Evolutionary conservation across 2,797 vertebrate species (phyloP), one percentile per base, ranked within the genome.

Genomic region (Paramormyrops hopkinsi): DNA sequence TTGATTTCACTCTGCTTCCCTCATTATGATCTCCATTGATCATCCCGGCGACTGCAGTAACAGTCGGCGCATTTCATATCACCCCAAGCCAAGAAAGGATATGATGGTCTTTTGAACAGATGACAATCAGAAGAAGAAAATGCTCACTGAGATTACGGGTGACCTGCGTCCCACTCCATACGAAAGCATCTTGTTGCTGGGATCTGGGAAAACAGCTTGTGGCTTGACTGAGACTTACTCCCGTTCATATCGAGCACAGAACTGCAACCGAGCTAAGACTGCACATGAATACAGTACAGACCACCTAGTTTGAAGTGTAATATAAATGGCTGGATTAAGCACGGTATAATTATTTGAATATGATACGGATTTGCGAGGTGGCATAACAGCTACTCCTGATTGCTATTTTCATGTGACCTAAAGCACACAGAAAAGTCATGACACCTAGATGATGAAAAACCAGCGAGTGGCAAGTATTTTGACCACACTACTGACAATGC

Each of bases 11-110:
- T 96, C 96, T 96, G 96, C 97, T 97, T 95, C 95, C 95, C 96
- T 96, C 95, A 95, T 96, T 96, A 96, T 95, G 95, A 96, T 97
- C 96, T 95, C 95, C 95, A 95, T 96, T 96, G 95, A 96, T 96
- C 96, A 96, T 95, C 95, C 96, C 94, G 94, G 96, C 94, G 96
- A 95, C 95, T 94, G 94, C 93, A 95, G 94, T 96, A 96, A 96
- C 95, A 96, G 95, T 95, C 96, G 96, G 95, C 96, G 95, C 95
- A 94, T 94, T 95, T 96, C 94, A 96, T 95, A 95, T 95, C 93
- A 92, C 94, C 94, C 96, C 94, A 95, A 94, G 94, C 93, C 95
- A 95, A 95, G 4, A 9, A 46, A 88, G 95, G 95, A 96, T 96
- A 93, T 94, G 94, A 95, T 14, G 46, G 48, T 44, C 33, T n/a